Percentiles rank a stretch among this genome's conserved stretches.
Conservation (phyloP, 2,797 vertebrate genomes). For the Bradypus variegatus region DNA sequence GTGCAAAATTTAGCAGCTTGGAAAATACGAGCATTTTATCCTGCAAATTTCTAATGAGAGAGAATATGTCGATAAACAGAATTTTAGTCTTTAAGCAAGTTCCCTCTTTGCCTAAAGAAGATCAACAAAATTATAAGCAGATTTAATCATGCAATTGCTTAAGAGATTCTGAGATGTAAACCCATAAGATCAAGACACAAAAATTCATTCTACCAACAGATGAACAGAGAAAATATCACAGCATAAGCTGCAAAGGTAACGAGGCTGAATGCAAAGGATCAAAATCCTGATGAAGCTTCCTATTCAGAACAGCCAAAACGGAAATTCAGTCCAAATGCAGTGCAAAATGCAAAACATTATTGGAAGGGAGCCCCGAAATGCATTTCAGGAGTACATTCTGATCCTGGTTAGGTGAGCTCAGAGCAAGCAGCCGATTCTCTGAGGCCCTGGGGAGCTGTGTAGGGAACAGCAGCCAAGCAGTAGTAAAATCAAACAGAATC, state of each 20-base stretch:
- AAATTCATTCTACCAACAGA: background rate
- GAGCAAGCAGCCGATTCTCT: background rate
- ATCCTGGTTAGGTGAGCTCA: background rate
- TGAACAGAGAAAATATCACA: background rate
- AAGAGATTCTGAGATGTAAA: background rate
- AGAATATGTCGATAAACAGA: background rate
- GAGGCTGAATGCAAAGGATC: background rate
- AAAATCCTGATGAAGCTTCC: background rate
- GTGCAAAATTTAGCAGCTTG: background rate
- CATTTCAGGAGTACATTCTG: background rate
- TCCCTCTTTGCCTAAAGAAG: background rate
- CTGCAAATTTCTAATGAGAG: background rate
- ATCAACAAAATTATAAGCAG: slow-evolving; percentile 1
- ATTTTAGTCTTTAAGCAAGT: slow-evolving; percentile 8
- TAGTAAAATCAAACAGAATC: background rate
- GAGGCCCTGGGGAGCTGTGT: background rate
- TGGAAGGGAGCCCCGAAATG: slow-evolving; percentile 1
- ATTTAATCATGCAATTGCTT: background rate
- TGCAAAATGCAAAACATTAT: background rate
- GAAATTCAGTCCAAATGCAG: slow-evolving; percentile 27
- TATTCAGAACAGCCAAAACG: slow-evolving; percentile 15
- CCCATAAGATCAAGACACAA: background rate
- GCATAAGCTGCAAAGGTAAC: background rate
- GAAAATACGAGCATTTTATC: background rate
- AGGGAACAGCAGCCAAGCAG: background rate